These are phyloP conservation scores for Sisor rabdophorus DNA, from an alignment of 2,113 vertebrate species.

Conservation along the genomic window DNA sequence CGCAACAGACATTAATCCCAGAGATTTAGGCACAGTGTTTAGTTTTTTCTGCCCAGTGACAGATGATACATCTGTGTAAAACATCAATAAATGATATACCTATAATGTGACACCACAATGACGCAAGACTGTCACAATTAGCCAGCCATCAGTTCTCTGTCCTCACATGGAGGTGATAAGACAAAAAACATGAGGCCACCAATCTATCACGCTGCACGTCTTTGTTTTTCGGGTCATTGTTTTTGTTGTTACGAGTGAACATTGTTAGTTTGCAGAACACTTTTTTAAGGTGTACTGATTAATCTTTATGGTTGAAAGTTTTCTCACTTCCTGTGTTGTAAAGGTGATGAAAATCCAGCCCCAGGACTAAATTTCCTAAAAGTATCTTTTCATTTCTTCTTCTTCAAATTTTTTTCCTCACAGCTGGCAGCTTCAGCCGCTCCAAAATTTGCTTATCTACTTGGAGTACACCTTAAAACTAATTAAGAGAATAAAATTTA, in stretches of 20 bases:
- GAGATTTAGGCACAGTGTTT: neutral
- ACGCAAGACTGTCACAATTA: neutral
- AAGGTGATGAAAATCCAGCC: neutral
- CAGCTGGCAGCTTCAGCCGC: neutral
- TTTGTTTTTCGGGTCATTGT: neutral
- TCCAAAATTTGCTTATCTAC: too few species aligned
- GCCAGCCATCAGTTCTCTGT: neutral
- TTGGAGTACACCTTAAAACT: too few species aligned
- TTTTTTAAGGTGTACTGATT: too few species aligned
- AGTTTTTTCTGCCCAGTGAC: neutral
- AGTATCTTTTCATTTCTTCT: too few species aligned
- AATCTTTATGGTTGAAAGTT: neutral
- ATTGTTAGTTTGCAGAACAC: neutral
- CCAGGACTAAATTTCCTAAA: neutral
- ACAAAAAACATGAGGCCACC: neutral
- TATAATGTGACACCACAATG: neutral
- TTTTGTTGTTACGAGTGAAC: neutral
- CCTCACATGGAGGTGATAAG: neutral
- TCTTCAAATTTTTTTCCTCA: neutral
- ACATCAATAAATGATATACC: conserved; percentile 3
- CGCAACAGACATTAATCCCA: neutral
- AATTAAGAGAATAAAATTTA: too few species aligned
- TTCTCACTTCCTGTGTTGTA: neutral
- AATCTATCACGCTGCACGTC: neutral
- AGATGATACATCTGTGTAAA: neutral